Percentiles rank a stretch among this genome's conserved stretches.
Conservation (phyloP, 2,113 vertebrate species). For the Columba livia region DNA sequence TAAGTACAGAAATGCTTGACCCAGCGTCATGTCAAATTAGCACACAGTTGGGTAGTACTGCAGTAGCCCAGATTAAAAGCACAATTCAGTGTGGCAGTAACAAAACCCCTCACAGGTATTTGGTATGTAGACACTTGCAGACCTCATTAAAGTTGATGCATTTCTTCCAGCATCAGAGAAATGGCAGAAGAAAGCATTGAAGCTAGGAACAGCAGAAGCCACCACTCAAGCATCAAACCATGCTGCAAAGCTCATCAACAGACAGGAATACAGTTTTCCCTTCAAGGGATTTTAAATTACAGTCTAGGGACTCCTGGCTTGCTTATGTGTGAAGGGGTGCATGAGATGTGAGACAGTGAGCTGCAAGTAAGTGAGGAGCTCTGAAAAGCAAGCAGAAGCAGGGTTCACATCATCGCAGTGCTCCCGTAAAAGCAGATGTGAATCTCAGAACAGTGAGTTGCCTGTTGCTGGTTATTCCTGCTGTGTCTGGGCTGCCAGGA, state of each 20-base stretch:
- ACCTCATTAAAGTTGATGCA: not conserved
- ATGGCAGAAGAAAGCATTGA: not conserved
- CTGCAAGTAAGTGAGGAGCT: not conserved
- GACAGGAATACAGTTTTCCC: not conserved
- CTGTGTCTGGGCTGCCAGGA: not conserved
- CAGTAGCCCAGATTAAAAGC: not conserved
- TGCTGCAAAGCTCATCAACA: not conserved
- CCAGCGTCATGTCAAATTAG: not conserved
- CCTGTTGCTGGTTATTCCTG: not conserved
- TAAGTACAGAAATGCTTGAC: not conserved
- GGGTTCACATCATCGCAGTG: fast-evolving
- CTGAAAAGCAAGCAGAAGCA: not conserved
- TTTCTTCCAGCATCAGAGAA: not conserved
- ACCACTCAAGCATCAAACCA: not conserved
- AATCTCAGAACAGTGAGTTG: not conserved
- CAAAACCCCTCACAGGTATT: not conserved
- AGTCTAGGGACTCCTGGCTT: not conserved
- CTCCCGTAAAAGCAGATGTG: not conserved
- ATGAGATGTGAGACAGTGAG: not conserved
- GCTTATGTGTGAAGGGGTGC: fast-evolving
- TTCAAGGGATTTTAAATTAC: not conserved
- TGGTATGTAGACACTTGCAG: not conserved
- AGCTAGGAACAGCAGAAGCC: not conserved
- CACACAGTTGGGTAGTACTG: not conserved
- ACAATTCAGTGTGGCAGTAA: not conserved